A percentile compares a stretch with the other conserved stretches of the same genome.
Evolutionary conservation across 2,888 invertebrate genomes (phyloP).

Genomic region (Ethmia dodecea): DNA sequence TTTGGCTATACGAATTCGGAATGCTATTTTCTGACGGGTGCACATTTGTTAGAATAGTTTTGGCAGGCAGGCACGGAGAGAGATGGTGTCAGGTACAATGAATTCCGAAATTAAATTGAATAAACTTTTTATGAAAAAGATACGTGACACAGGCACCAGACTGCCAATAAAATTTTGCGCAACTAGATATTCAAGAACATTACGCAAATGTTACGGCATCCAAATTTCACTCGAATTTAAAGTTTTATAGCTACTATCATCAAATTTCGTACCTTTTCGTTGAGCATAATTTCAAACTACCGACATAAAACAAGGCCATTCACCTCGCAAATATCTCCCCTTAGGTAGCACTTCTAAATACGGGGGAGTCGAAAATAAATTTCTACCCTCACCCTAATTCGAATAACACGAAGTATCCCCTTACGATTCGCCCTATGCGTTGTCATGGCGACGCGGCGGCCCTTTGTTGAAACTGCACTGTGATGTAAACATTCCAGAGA

Average conservation of each 20-base stretch:
- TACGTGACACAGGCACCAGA: no score
- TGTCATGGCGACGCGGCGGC: constrained; percentile 47
- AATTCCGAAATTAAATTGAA: not conserved
- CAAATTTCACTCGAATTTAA: constrained; percentile 15
- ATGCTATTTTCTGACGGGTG: no score
- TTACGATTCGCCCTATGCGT: constrained; percentile 50
- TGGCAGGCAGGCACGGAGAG: no score
- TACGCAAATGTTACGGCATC: constrained; percentile 10
- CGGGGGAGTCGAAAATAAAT: constrained; percentile 63
- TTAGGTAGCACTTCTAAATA: constrained; percentile 49
- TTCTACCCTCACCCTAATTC: constrained; percentile 67
- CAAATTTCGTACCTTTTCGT: constrained; percentile 24
- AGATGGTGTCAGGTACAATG: no score
- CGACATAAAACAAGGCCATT: constrained; percentile 48
- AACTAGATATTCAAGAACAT: no score
- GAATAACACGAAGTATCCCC: constrained; percentile 51
- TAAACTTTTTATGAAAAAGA: no score
- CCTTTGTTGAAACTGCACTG: constrained; percentile 41
- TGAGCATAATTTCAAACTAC: constrained; percentile 22
- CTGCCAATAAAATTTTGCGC: no score
- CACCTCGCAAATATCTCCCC: constrained; percentile 69
- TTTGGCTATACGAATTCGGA: no score
- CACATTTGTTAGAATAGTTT: no score
- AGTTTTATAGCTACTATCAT: constrained; percentile 16
- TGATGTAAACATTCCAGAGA: constrained; percentile 40